A percentile compares a stretch with the other conserved stretches of the same genome.
Conservation (phyloP, 2,797 vertebrate genomes). For the Halcyon smyrnensis region DNA sequence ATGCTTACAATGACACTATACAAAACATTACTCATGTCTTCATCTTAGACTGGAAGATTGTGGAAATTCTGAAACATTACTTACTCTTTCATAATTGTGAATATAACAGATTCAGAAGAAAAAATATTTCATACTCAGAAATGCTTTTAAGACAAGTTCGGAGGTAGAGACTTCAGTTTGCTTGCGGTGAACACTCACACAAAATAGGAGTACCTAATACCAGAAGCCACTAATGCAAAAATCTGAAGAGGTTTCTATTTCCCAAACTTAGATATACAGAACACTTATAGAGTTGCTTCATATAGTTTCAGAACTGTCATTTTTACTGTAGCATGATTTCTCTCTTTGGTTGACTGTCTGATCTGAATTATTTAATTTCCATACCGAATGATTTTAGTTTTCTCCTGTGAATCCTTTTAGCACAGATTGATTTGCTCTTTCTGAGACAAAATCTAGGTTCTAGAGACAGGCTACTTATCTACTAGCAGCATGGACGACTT, state of each 20-base stretch:
- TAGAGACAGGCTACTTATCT: not conserved
- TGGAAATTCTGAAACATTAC: not conserved
- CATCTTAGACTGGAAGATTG: not conserved
- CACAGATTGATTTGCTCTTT: not conserved
- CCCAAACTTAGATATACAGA: not conserved
- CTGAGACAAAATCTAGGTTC: not conserved
- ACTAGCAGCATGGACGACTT: not conserved
- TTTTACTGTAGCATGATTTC: not conserved
- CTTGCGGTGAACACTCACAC: not conserved
- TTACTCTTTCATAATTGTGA: not conserved
- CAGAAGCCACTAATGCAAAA: not conserved
- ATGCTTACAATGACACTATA: not conserved
- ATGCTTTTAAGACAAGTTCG: not conserved
- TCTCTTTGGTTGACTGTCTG: not conserved
- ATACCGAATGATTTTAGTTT: not conserved
- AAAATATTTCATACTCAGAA: not conserved
- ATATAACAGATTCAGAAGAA: not conserved
- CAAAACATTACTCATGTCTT: not conserved
- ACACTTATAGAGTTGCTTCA: not conserved
- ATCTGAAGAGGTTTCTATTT: not conserved
- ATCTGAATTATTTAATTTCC: not conserved
- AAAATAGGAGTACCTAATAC: not conserved
- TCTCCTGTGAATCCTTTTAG: not conserved
- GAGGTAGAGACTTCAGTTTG: not conserved
- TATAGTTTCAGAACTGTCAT: not conserved